These are phyloP conservation scores for Pristionchus mayeri DNA, from an alignment of 2,888 invertebrate genomes.

Conservation along the genomic window DNA sequence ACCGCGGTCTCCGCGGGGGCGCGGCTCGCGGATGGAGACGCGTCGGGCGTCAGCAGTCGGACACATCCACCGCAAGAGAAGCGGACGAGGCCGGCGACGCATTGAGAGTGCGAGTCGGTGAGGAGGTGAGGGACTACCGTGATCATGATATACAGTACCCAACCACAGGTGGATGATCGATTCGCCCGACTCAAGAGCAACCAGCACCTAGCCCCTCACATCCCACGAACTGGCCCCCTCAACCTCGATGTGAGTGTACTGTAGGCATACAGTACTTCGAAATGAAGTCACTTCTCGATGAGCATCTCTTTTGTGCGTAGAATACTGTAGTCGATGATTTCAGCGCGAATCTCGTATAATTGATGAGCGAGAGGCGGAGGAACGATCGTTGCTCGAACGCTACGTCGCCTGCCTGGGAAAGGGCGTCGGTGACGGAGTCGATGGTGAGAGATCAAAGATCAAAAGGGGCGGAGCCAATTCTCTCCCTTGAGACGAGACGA, in stretches of 20 bases:
- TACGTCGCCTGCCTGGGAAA: slow-evolving; percentile 8
- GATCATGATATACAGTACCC: no score
- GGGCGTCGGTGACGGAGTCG: slow-evolving; percentile 21
- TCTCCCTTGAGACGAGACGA: not conserved
- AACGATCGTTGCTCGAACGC: not conserved
- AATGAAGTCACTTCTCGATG: not conserved
- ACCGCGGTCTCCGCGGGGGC: not conserved
- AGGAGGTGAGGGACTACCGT: not conserved
- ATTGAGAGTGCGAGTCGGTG: slow-evolving; percentile 1
- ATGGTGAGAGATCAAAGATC: not conserved
- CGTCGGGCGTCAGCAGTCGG: not conserved
- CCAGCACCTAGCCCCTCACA: not conserved
- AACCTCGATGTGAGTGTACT: not conserved
- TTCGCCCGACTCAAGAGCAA: not conserved
- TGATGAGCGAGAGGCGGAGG: slow-evolving; percentile 7
- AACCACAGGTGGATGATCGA: no score
- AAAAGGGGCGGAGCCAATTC: not conserved
- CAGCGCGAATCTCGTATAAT: not conserved
- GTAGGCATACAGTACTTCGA: not conserved
- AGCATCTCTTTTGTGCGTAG: no score
- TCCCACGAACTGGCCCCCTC: not conserved
- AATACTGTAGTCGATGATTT: not conserved
- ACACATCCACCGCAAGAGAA: not conserved
- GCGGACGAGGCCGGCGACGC: not conserved
- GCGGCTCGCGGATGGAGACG: not conserved